Conservation (phyloP, 2,113 vertebrate species). For the Pantherophis guttatus region DNA sequence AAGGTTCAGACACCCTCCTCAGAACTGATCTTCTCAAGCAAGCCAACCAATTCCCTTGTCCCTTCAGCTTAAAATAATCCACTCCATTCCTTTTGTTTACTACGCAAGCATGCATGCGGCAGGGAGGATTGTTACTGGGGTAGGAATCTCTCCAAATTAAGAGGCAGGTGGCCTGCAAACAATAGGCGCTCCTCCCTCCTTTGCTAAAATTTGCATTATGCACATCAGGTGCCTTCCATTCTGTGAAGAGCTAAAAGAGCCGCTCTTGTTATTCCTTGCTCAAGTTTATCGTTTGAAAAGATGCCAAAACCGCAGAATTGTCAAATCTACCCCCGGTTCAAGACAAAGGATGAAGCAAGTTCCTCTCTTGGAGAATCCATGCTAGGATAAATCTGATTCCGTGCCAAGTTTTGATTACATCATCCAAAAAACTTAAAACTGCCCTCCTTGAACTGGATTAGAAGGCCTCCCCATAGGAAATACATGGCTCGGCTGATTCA, state of each 20-base stretch:
- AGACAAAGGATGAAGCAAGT: not conserved
- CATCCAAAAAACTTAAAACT: not conserved
- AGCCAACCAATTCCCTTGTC: not conserved
- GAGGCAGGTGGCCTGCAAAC: not conserved
- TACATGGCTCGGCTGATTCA: not conserved
- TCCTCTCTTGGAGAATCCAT: not conserved
- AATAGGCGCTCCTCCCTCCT: not conserved
- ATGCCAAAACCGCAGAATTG: not conserved
- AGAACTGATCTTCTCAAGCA: not conserved
- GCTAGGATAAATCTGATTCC: not conserved
- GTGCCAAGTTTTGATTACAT: not conserved
- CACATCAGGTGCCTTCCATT: not conserved
- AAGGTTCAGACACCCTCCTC: not conserved
- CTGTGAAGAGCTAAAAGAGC: not conserved
- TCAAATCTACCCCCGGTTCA: not conserved
- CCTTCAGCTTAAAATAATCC: not conserved
- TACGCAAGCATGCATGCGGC: not conserved
- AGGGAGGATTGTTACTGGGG: not conserved
- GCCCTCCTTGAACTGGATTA: not conserved
- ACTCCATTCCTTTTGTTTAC: not conserved
- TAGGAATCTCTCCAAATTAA: not conserved
- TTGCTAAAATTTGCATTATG: not conserved
- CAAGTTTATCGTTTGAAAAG: not conserved
- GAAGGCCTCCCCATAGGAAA: not conserved
- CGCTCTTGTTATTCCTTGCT: not conserved